A percentile compares a stretch with the other conserved stretches of the same genome.
phyloP scores from a whole-genome alignment of 2,888 invertebrate genomes.

The Drosophila differens region DNA sequence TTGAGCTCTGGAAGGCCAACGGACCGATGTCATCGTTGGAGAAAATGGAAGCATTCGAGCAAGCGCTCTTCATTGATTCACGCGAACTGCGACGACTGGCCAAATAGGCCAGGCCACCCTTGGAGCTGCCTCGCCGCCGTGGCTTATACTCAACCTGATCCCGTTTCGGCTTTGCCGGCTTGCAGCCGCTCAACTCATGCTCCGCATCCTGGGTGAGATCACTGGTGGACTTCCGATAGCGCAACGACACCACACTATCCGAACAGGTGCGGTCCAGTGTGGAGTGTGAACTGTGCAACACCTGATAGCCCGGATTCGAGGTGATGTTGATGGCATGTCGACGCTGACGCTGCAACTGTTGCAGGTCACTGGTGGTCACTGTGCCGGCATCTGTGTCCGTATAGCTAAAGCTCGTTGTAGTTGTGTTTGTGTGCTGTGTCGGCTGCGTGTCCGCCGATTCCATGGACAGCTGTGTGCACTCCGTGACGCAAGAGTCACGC shows the following conservation, averaged over 20 bases:
- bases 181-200: conserved; percentile 67
- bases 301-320: conserved; percentile 85
- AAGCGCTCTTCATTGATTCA: conserved; percentile 88
- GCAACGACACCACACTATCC: conserved; percentile 84
- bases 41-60: conserved; percentile 89
- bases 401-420: conserved; percentile 83
- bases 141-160: conserved; percentile 84
- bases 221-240: conserved; percentile 91
- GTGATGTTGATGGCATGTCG: conserved; percentile 85
- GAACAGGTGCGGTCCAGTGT: conserved; percentile 85
- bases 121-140: conserved; percentile 88
- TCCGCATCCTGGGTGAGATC: conserved; percentile 87
- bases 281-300: conserved; percentile 85
- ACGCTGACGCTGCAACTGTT: conserved; percentile 64
- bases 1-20: conserved; percentile 91
- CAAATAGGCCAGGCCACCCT: conserved; percentile 90
- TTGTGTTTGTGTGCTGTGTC: conserved; percentile 76
- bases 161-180: conserved; percentile 60
- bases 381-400: conserved; percentile 63
- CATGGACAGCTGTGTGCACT: conserved; percentile 84
- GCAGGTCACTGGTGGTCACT: conserved; percentile 20
- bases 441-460: conserved; percentile 81
- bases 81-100: conserved; percentile 94
- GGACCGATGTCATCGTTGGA: conserved; percentile 93
- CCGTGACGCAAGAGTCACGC: conserved; percentile 84